Conservation (phyloP, 1,140 invertebrate species). For the Archegozetes longisetosus region DNA sequence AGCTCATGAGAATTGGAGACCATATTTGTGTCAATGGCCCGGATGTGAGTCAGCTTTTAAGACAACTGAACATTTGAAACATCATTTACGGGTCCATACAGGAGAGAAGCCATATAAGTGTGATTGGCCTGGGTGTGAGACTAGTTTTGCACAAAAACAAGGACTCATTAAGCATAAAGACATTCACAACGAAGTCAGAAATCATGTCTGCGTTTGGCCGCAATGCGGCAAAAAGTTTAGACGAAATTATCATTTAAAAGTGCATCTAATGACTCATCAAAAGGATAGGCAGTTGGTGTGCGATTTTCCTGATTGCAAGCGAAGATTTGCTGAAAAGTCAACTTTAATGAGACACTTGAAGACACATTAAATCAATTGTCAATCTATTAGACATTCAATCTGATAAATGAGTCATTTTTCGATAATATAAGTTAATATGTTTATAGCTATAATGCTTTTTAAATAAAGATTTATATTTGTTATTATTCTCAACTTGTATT, state of each 20-base stretch:
- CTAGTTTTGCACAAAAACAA: not conserved
- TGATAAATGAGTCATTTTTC: too few relatives aligned
- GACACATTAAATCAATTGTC: too few relatives aligned
- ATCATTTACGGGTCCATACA: not conserved
- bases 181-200: not conserved
- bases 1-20: not conserved
- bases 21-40: constrained; percentile 7
- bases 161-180: not conserved
- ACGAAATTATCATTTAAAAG: constrained; percentile 7
- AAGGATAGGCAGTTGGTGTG: constrained; percentile 55
- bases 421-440: too few relatives aligned
- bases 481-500: too few relatives aligned
- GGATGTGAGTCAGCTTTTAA: constrained; percentile 9
- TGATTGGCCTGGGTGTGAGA: constrained; percentile 1
- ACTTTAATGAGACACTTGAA: constrained; percentile 11
- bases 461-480: too few relatives aligned
- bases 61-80: constrained; percentile 1
- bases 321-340: constrained; percentile 9
- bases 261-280: constrained; percentile 24
- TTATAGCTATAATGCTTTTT: too few relatives aligned
- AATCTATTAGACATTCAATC: too few relatives aligned
- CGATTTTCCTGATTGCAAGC: constrained; percentile 24
- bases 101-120: constrained; percentile 10
- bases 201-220: not conserved
- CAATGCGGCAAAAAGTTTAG: constrained; percentile 1